Evolutionary conservation across 92 coral and sea anemone species (phyloP).

Genomic region (Epizoanthus fatuus): DNA sequence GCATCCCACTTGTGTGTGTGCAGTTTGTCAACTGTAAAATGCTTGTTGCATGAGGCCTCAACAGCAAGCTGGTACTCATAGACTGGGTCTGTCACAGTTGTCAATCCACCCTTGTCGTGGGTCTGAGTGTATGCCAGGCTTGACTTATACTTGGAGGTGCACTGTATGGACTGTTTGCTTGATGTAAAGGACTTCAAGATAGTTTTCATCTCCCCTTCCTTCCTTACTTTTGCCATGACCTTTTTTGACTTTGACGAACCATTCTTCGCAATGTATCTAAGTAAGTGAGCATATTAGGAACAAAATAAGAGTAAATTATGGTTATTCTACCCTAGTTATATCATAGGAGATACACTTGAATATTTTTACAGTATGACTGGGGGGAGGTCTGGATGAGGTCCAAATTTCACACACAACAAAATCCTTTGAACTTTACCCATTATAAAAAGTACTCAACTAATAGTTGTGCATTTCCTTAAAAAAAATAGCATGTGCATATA

Average conservation of each 20-base stretch:
- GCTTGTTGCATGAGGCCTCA: neutral
- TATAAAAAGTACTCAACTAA: too few species aligned
- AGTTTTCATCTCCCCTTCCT: neutral
- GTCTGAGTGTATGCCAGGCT: neutral
- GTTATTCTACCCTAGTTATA: too few species aligned
- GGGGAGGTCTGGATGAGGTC: too few species aligned
- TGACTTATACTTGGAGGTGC: neutral
- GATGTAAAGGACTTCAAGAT: neutral
- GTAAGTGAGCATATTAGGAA: neutral
- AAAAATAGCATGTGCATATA: too few species aligned
- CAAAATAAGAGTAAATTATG: too few species aligned
- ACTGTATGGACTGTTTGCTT: neutral
- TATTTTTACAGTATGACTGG: too few species aligned
- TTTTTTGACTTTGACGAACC: neutral
- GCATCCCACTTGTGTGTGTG: neutral
- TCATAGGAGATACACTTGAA: too few species aligned
- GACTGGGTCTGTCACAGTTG: neutral
- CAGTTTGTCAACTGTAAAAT: neutral
- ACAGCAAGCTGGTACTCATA: conserved; percentile 14
- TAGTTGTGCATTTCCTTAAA: too few species aligned
- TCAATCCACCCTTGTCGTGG: conserved; percentile 8
- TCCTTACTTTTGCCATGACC: neutral
- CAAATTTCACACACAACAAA: too few species aligned
- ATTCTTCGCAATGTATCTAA: conserved; percentile 16
- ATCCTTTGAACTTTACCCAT: too few species aligned